Conservation (phyloP, 2,888 invertebrate species). For the Neria commutata region DNA sequence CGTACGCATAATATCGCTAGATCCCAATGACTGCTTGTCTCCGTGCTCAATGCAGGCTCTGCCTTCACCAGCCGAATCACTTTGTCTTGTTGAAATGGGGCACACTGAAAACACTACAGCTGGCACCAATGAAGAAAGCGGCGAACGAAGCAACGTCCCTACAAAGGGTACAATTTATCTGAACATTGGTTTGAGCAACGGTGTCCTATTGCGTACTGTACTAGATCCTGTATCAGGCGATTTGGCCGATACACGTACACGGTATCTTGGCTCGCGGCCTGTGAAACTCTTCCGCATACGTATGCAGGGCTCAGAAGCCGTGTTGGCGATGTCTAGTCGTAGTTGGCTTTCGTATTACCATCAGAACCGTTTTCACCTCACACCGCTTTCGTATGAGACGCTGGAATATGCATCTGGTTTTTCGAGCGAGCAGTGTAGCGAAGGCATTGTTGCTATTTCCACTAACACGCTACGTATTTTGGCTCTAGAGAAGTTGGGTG, state of each 20-base stretch:
- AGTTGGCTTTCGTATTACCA: constrained; percentile 99
- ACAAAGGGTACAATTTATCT: constrained; percentile 82
- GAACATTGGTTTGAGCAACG: constrained; percentile 97
- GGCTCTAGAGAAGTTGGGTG: constrained; percentile 96
- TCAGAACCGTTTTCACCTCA: constrained; percentile 94
- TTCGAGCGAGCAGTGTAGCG: constrained; percentile 95
- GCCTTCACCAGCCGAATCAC: constrained; percentile 93
- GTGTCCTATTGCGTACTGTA: constrained; percentile 90
- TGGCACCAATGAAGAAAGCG: constrained; percentile 64
- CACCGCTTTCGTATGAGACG: constrained; percentile 94
- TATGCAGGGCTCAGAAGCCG: constrained; percentile 96
- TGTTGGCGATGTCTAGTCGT: constrained; percentile 95
- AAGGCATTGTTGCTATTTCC: constrained; percentile 98
- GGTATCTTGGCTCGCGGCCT: constrained; percentile 93
- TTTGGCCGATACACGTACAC: constrained; percentile 93
- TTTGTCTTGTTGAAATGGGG: constrained; percentile 95
- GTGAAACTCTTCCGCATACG: constrained; percentile 95
- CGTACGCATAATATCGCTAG: constrained; percentile 95
- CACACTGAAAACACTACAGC: constrained; percentile 67
- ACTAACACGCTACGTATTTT: constrained; percentile 96
- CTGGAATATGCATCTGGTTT: constrained; percentile 98
- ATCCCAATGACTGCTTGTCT: constrained; percentile 93
- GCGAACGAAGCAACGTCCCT: constrained; percentile 55
- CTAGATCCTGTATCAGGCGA: constrained; percentile 96
- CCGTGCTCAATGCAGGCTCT: constrained; percentile 96